A percentile compares a stretch with the other conserved stretches of the same genome.
phyloP scores from a whole-genome alignment of 2,888 invertebrate genomes.

The Pomacea canaliculata region DNA sequence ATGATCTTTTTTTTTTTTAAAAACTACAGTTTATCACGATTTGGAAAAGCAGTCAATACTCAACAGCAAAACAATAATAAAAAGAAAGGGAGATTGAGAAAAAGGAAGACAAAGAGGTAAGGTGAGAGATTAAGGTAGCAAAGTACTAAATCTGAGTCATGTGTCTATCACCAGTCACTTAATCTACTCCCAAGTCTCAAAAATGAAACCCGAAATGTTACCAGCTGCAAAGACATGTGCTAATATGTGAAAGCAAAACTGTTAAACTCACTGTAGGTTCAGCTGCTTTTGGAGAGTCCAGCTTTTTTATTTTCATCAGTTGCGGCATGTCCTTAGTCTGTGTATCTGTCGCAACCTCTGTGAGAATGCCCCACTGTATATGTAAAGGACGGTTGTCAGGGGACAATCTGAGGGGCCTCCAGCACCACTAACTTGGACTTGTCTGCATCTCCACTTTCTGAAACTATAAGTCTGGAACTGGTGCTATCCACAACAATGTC shows the following conservation, averaged over 20 bases:
- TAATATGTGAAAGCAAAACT: not conserved
- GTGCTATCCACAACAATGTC: not conserved
- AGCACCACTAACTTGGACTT: conserved; percentile 5
- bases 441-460: not conserved
- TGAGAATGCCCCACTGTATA: conserved; percentile 18
- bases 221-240: not conserved
- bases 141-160: too few species aligned
- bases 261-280: conserved; percentile 14
- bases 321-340: conserved; percentile 49
- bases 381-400: not conserved
- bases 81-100: not conserved
- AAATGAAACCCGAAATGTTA: too few species aligned
- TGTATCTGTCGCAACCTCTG: conserved; percentile 44
- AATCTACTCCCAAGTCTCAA: too few species aligned
- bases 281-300: conserved; percentile 41
- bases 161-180: too few species aligned
- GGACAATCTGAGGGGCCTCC: not conserved
- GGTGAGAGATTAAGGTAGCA: too few species aligned
- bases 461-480: not conserved
- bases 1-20: too few species aligned
- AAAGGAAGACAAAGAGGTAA: not conserved
- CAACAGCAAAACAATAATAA: too few species aligned
- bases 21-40: too few species aligned
- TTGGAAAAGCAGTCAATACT: too few species aligned
- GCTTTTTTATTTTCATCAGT: conserved; percentile 52